These are phyloP conservation scores for Brachionus rubens DNA, from an alignment of 1,140 invertebrate genomes.

Conservation along the genomic window DNA sequence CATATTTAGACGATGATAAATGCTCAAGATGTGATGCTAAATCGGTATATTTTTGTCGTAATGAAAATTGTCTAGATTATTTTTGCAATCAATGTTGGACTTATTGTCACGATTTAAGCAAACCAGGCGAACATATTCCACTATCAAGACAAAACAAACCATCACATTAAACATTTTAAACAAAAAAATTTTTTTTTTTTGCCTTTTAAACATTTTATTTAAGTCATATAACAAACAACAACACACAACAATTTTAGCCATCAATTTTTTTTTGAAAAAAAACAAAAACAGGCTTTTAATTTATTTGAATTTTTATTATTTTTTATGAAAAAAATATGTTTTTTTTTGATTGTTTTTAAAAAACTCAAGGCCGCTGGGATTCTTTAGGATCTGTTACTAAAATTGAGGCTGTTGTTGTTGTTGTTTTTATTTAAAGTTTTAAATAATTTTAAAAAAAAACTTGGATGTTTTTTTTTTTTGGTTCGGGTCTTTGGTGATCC, in stretches of 20 bases:
- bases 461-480: background rate
- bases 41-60: conserved; percentile 78
- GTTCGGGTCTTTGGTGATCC: background rate
- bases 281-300: background rate
- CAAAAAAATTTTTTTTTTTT: conserved; percentile 32
- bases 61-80: conserved; percentile 80
- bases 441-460: background rate
- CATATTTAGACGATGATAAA: conserved; percentile 84
- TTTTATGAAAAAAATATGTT: conserved; percentile 28
- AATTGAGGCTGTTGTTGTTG: background rate
- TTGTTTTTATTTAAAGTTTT: conserved; percentile 15
- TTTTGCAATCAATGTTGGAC: conserved; percentile 86
- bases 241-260: background rate
- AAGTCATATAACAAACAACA: background rate
- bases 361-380: background rate
- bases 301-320: conserved; percentile 5
- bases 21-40: conserved; percentile 74
- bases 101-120: background rate
- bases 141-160: conserved; percentile 46
- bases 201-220: background rate
- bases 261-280: conserved; percentile 21
- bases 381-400: background rate
- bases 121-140: conserved; percentile 7
- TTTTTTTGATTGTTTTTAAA: background rate
- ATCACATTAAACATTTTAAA: conserved; percentile 25